These are phyloP conservation scores for Drosophila sechellia DNA, from an alignment of 1,140 invertebrate species.

Conservation along the genomic window DNA sequence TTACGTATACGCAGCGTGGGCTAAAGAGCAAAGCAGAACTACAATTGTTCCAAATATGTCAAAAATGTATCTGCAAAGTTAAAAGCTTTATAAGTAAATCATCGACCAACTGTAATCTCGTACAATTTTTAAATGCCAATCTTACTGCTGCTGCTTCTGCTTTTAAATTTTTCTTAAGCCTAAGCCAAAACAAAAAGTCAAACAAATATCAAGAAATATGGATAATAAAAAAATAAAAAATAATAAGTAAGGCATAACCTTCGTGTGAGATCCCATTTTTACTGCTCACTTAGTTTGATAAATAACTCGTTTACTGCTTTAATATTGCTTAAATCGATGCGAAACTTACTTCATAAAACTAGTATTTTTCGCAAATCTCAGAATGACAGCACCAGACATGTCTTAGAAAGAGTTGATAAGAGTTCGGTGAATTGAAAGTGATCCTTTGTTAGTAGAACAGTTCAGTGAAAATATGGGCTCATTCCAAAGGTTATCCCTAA, in stretches of 20 bases:
- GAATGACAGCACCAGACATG: not conserved
- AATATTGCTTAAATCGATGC: too few species aligned
- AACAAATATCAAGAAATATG: not conserved
- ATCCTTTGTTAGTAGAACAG: not conserved
- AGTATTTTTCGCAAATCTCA: too few species aligned
- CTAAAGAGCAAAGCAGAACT: too few species aligned
- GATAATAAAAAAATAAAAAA: not conserved
- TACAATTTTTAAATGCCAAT: not conserved
- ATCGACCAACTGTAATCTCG: not conserved
- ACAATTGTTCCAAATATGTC: not conserved
- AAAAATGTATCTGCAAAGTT: too few species aligned
- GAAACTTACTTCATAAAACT: not conserved
- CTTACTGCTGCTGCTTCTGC: not conserved
- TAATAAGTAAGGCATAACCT: not conserved
- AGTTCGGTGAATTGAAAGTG: not conserved
- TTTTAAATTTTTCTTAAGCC: constrained; percentile 10
- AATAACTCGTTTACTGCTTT: too few species aligned
- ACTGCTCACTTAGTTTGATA: not conserved
- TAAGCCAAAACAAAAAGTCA: not conserved
- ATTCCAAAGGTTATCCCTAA: not conserved
- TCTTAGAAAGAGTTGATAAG: too few species aligned
- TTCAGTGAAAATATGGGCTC: constrained; percentile 6
- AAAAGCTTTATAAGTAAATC: too few species aligned
- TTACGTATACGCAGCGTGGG: too few species aligned
- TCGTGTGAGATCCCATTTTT: constrained; percentile 2